These are phyloP conservation scores for Alosa alosa DNA, from an alignment of 2,113 vertebrate species.

Conservation along the genomic window DNA sequence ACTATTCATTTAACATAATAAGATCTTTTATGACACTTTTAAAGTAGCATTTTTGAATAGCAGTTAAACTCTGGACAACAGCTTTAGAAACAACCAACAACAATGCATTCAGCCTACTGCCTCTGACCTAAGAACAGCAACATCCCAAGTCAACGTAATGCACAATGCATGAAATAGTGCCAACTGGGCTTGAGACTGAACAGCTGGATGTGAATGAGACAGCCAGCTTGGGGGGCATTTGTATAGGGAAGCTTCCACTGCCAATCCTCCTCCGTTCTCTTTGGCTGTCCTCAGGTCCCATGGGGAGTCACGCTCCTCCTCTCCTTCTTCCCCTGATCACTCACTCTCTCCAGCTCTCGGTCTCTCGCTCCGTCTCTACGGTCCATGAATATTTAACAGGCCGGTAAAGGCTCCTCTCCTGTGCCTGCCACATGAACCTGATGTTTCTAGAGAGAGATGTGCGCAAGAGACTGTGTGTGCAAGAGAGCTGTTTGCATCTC, in stretches of 20 bases:
- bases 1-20: neutral
- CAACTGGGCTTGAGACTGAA: neutral
- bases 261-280: neutral
- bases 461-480: neutral
- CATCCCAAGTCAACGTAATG: neutral
- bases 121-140: neutral
- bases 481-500: too few species aligned
- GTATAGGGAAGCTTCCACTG: neutral
- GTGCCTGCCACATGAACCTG: neutral
- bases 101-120: neutral
- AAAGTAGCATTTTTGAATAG: neutral
- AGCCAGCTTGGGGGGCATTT: neutral
- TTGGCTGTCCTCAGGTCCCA: neutral
- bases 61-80: neutral
- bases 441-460: conserved; percentile 13
- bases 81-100: neutral
- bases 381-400: conserved; percentile 12
- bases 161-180: neutral
- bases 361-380: neutral
- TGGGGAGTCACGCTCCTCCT: neutral
- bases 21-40: neutral
- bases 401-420: conserved; percentile 2
- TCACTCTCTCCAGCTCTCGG: neutral
- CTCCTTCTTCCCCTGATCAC: neutral
- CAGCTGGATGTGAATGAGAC: neutral